Percentiles rank a stretch among this genome's conserved stretches.
Conservation (phyloP, 2,113 vertebrate genomes). For the Melierax canorus region DNA sequence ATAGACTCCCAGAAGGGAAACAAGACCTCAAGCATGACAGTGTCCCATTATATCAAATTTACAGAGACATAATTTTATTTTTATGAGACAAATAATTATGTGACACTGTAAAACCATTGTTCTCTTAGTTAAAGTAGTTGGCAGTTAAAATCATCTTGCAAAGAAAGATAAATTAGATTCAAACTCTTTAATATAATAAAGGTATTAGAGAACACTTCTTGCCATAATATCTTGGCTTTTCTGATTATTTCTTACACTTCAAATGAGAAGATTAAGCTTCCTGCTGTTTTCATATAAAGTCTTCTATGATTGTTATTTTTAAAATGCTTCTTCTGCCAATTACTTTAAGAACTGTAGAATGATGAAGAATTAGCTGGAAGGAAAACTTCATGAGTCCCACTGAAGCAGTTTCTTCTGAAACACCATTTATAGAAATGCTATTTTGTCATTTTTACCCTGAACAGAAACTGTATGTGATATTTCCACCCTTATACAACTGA, state of each 20-base stretch:
- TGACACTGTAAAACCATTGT: not conserved
- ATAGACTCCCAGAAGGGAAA: not conserved
- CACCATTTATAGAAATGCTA: slow-evolving; percentile 68
- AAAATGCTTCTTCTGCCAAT: not conserved
- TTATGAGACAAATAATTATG: not conserved
- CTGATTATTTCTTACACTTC: not conserved
- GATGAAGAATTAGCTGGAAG: slow-evolving; percentile 41
- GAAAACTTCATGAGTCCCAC: slow-evolving; percentile 45
- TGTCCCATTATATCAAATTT: not conserved
- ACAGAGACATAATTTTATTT: not conserved
- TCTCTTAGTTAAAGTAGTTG: not conserved
- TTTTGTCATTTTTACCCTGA: slow-evolving; percentile 69
- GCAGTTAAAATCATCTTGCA: not conserved
- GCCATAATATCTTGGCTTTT: not conserved
- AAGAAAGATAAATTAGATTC: not conserved
- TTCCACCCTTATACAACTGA: slow-evolving; percentile 70
- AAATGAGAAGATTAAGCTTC: not conserved
- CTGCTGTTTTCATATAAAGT: not conserved
- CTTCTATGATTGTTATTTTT: slow-evolving; percentile 4
- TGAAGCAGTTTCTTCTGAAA: slow-evolving; percentile 57
- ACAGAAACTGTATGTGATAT: slow-evolving; percentile 70
- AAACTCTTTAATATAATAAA: not conserved
- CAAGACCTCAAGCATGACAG: not conserved
- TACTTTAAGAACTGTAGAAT: slow-evolving; percentile 8
- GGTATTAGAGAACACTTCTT: not conserved